Evolutionary conservation across 2,888 invertebrate genomes (phyloP), one percentile per base, ranked within the genome.

Genomic region (Sarcophaga rosellei): DNA sequence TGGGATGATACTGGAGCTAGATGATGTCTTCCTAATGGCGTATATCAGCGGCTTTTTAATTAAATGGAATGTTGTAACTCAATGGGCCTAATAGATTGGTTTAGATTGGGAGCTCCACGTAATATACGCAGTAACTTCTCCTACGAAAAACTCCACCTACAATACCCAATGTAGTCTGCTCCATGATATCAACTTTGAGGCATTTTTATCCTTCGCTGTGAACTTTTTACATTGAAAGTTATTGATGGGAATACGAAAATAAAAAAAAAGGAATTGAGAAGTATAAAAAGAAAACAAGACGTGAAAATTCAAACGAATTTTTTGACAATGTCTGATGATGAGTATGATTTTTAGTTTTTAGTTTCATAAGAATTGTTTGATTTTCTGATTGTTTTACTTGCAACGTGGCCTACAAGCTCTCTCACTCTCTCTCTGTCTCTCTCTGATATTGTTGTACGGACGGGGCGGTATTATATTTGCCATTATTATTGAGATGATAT

Each of bases 271-370:
- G 1, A 35, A 35, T 35, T 35, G 35, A 35, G 10, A 10, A 35
- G 35, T 10, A 10, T 8, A 10, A 35, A 2, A 10, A 10, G 35
- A 35, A 35, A 35, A 35, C 35, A 17, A 12, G 17, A n/a, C 23
- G 25, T n/a, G 21, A 53, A 63, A 4, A 62, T 25, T 6, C 61
- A 17, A 10, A 12, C 15, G 15, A 59, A 47, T 61, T 23, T 76
- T 82, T 77, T 77, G 82, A 72, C 82, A 82, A 66, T 72, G 82
- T 77, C 77, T 82, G 77, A 63, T 65, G 74, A 74, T 21, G 25
- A 35, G 25, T 63, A 80, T 72, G 70, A 82, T 72, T 82, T 82
- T 66, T 72, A 66, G 59, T 77, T 53, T 76, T 73, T 61, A 20
- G 61, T 61, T 61, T 21, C 66, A 66, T 53, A 77, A 61, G 65